Evolutionary conservation across 2,888 invertebrate species (phyloP).

Genomic region (Cephonodes hylas): DNA sequence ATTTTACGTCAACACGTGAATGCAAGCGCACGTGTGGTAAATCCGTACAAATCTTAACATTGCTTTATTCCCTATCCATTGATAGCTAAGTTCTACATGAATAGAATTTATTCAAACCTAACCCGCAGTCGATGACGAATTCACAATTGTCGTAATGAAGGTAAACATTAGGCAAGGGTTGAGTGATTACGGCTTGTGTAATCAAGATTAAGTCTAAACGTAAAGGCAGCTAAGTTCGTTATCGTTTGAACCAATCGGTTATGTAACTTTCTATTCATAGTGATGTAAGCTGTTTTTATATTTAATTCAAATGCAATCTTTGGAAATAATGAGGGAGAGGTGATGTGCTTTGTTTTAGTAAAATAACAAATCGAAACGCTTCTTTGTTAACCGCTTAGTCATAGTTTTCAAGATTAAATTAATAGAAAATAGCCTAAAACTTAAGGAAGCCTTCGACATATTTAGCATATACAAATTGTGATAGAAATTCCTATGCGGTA

Average conservation of each 20-base stretch:
- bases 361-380: background rate
- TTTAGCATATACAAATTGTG: too few species aligned
- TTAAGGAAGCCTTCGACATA: too few species aligned
- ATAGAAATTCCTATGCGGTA: too few species aligned
- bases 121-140: background rate
- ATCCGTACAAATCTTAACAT: background rate
- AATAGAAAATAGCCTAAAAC: too few species aligned
- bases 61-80: constrained; percentile 16
- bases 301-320: background rate
- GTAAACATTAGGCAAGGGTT: background rate
- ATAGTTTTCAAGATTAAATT: background rate
- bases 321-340: background rate
- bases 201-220: background rate
- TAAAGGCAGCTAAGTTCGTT: background rate
- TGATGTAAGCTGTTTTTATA: background rate
- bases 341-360: background rate
- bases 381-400: too few species aligned
- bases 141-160: background rate
- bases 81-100: background rate
- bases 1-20: constrained; percentile 37
- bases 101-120: background rate
- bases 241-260: background rate
- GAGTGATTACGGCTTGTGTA: background rate
- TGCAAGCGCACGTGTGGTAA: constrained; percentile 16
- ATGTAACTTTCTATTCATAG: background rate